A percentile compares a stretch with the other conserved stretches of the same genome.
Conservation (phyloP, 2,113 vertebrate species). For the Spilogale gracilis region DNA sequence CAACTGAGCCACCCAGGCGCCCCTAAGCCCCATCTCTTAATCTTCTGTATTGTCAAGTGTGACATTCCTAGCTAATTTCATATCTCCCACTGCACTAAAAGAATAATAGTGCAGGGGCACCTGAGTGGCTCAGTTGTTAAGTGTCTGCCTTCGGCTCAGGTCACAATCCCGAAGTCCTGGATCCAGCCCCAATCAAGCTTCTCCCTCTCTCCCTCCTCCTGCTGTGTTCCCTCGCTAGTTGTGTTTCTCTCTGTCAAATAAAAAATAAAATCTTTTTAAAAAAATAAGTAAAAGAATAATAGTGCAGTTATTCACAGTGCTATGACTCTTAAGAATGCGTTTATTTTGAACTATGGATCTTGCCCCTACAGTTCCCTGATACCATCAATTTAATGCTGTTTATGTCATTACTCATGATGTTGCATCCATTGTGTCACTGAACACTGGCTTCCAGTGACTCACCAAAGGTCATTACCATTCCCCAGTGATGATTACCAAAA, state of each 20-base stretch:
- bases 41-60: background rate
- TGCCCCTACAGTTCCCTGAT: background rate
- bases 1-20: too few species aligned
- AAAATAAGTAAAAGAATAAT: background rate
- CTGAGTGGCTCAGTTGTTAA: too few species aligned
- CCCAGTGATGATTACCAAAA: background rate
- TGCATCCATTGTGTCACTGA: background rate
- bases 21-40: background rate
- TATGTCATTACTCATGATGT: background rate
- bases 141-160: too few species aligned
- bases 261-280: too few species aligned
- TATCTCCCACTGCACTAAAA: background rate
- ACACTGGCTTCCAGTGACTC: background rate
- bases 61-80: background rate
- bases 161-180: too few species aligned
- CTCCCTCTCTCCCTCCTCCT: too few species aligned
- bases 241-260: too few species aligned
- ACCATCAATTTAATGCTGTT: background rate
- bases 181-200: too few species aligned
- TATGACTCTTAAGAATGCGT: background rate
- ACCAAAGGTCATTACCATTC: background rate
- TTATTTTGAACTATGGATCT: background rate
- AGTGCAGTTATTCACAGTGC: background rate
- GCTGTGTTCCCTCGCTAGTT: too few species aligned
- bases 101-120: background rate